A percentile compares a stretch with the other conserved stretches of the same genome.
These are phyloP conservation scores for Megaleporinus macrocephalus DNA, from an alignment of 2,113 vertebrate species.

Conservation along the genomic window DNA sequence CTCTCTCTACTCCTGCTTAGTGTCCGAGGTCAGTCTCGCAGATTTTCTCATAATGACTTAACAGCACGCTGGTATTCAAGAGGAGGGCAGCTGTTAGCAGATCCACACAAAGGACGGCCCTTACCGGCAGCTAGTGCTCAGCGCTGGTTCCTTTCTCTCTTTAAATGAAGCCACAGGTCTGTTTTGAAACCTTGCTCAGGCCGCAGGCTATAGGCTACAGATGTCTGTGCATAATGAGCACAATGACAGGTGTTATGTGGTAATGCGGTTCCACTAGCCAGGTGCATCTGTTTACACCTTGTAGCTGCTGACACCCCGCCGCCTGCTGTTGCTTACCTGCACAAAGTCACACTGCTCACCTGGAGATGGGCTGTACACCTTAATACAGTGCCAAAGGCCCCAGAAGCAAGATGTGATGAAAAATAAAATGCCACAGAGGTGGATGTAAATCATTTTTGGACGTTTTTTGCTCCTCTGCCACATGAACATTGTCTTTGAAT, in stretches of 20 bases:
- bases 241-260: conserved; percentile 20
- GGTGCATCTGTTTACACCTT: conserved; percentile 44
- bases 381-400: conserved; percentile 7
- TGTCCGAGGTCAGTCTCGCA: too few relatives aligned
- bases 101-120: not conserved
- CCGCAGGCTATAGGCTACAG: conserved; percentile 11
- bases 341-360: conserved; percentile 25
- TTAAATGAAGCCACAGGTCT: conserved; percentile 28
- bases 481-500: not conserved
- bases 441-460: not conserved
- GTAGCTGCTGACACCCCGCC: conserved; percentile 33
- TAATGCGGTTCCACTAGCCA: conserved; percentile 11
- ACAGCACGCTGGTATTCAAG: not conserved
- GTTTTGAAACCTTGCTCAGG: not conserved
- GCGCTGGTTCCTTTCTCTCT: not conserved
- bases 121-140: not conserved
- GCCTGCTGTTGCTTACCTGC: conserved; percentile 4
- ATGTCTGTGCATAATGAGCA: conserved; percentile 28
- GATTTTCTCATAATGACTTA: too few relatives aligned
- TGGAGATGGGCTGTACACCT: conserved; percentile 8
- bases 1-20: not conserved
- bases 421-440: not conserved
- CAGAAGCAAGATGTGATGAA: conserved; percentile 17
- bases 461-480: not conserved
- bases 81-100: not conserved